A percentile compares a stretch with the other conserved stretches of the same genome.
Evolutionary conservation across 2,888 invertebrate species (phyloP).

Genomic region (Carabus problematicus): DNA sequence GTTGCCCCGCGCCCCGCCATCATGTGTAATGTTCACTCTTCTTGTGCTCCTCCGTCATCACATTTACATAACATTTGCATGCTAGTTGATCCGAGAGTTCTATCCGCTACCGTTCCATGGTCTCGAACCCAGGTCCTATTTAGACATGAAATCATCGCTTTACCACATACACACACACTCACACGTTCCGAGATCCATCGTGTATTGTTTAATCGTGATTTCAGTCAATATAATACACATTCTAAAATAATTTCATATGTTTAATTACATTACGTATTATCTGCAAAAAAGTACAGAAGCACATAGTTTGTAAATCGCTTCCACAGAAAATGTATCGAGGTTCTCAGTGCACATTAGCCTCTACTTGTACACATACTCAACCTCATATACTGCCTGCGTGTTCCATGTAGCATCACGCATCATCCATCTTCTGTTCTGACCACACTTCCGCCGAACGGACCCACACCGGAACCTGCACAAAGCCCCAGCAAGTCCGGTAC

Average conservation of each 20-base stretch:
- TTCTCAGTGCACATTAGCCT: too few relatives aligned
- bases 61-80: constrained; percentile 48
- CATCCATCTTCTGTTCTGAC: constrained; percentile 48
- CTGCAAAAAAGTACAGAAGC: too few relatives aligned
- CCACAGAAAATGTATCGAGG: too few relatives aligned
- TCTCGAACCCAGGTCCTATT: neutral
- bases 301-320: too few relatives aligned
- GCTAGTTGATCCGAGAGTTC: constrained; percentile 44
- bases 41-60: constrained; percentile 13
- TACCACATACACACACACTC: constrained; percentile 4
- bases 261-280: too few relatives aligned
- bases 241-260: too few relatives aligned
- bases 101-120: neutral
- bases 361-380: neutral
- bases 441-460: constrained; percentile 45
- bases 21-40: constrained; percentile 2
- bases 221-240: too few relatives aligned
- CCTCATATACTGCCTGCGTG: constrained; percentile 17
- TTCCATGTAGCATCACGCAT: constrained; percentile 35
- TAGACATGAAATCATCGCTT: constrained; percentile 6
- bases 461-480: constrained; percentile 52
- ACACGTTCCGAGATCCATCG: neutral
- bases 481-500: constrained; percentile 51
- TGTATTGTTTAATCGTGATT: neutral
- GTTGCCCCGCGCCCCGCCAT: neutral